Conservation (phyloP, 2,888 invertebrate genomes). For the Amphipyra berbera region DNA sequence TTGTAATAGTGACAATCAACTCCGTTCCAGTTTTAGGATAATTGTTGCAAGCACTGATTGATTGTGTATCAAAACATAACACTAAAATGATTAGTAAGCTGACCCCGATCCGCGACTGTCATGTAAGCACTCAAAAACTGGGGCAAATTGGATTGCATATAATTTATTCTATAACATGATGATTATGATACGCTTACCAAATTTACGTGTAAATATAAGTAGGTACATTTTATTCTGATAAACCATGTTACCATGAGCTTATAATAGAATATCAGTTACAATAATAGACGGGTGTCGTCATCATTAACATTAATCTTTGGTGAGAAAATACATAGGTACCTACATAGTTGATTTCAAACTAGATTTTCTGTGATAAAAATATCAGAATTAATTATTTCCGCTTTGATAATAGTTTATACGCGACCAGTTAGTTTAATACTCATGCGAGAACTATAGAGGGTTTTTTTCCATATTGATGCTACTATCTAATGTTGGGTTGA, state of each 20-base stretch:
- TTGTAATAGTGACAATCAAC: constrained; percentile 42
- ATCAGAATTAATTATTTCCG: constrained; percentile 36
- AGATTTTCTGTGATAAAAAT: constrained; percentile 30
- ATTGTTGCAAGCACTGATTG: constrained; percentile 73
- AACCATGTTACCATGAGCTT: constrained; percentile 52
- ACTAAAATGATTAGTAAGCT: constrained; percentile 81
- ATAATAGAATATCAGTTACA: constrained; percentile 63
- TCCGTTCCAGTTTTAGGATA: constrained; percentile 67
- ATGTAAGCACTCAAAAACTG: constrained; percentile 81
- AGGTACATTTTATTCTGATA: constrained; percentile 30
- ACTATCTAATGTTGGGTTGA: constrained; percentile 18
- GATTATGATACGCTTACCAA: constrained; percentile 57
- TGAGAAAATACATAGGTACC: constrained; percentile 39
- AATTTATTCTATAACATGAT: constrained; percentile 55
- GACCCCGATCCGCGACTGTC: constrained; percentile 79
- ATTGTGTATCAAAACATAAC: constrained; percentile 75
- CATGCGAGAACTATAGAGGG: constrained; percentile 18
- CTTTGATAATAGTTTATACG: constrained; percentile 28
- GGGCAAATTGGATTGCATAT: constrained; percentile 75
- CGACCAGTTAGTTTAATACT: constrained; percentile 38
- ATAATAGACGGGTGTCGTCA: constrained; percentile 62
- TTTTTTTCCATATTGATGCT: constrained; percentile 32
- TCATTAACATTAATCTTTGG: constrained; percentile 60
- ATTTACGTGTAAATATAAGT: constrained; percentile 53
- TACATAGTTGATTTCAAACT: constrained; percentile 26